A percentile compares a stretch with the other conserved stretches of the same genome.
phyloP scores from a whole-genome alignment of 2,113 vertebrate species.

The Antennarius striatus region DNA sequence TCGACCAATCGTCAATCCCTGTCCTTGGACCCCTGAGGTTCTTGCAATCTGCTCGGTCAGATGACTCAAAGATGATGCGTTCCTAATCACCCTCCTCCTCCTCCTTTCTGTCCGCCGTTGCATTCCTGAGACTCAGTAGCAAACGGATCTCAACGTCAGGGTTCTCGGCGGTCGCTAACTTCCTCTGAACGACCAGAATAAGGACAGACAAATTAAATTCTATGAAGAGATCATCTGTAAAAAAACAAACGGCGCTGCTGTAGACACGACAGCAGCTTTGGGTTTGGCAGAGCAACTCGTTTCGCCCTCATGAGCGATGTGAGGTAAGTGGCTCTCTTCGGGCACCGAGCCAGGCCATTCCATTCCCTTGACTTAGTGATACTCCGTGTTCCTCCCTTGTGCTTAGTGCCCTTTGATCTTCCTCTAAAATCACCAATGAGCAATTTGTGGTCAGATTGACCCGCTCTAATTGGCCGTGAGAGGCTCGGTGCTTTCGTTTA shows the following conservation, averaged over 20 bases:
- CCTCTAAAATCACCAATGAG: slow-evolving; percentile 65
- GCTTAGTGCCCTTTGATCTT: slow-evolving; percentile 63
- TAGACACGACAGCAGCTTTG: slow-evolving; percentile 32
- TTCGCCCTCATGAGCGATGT: slow-evolving; percentile 47
- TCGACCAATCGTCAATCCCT: slow-evolving; percentile 50
- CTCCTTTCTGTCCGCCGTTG: slow-evolving; percentile 13
- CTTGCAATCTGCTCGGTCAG: slow-evolving; percentile 24
- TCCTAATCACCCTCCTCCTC: not conserved
- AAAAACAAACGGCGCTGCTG: slow-evolving; percentile 29
- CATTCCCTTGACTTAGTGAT: slow-evolving; percentile 61
- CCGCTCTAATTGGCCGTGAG: slow-evolving; percentile 58
- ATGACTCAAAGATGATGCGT: slow-evolving; percentile 39
- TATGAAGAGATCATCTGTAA: slow-evolving; percentile 36
- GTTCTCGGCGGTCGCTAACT: slow-evolving; percentile 5
- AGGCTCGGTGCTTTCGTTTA: slow-evolving; percentile 43
- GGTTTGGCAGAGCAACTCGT: slow-evolving; percentile 37
- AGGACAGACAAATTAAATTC: slow-evolving; percentile 27
- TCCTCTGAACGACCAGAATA: slow-evolving; percentile 8
- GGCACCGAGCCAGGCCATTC: slow-evolving; percentile 56
- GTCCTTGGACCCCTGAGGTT: slow-evolving; percentile 35
- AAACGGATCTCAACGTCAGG: not conserved
- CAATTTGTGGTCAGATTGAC: slow-evolving; percentile 70
- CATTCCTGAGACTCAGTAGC: slow-evolving; percentile 28
- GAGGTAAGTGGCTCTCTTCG: slow-evolving; percentile 52
- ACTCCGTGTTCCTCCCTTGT: slow-evolving; percentile 42